Evolutionary conservation across 2,888 invertebrate species (phyloP).

Genomic region (Frankliniella intonsa): DNA sequence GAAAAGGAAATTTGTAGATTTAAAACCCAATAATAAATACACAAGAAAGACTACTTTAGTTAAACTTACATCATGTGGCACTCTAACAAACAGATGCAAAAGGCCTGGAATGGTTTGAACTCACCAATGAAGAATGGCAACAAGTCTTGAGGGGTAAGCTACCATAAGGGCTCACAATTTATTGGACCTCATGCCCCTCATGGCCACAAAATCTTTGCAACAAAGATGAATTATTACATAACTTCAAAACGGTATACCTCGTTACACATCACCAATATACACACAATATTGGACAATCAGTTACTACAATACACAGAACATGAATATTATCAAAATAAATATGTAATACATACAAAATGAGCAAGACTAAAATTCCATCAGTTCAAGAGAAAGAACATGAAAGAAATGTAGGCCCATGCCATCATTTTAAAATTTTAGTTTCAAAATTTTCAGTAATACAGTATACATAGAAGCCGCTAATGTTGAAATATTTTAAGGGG

Average conservation of each 20-base stretch:
- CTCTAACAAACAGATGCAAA: not conserved
- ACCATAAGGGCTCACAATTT: not conserved
- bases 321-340: constrained; percentile 11
- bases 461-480: not conserved
- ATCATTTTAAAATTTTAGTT: not conserved
- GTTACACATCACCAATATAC: not conserved
- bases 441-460: not conserved
- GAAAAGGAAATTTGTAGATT: too few relatives aligned
- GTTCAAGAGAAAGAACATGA: not conserved
- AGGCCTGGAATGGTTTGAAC: constrained; percentile 8
- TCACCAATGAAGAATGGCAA: not conserved
- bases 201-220: not conserved
- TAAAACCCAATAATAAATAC: too few relatives aligned
- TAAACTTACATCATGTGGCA: not conserved
- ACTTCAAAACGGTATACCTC: not conserved
- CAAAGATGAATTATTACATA: not conserved
- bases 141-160: constrained; percentile 7
- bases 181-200: constrained; percentile 7
- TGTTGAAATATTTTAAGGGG: too few relatives aligned
- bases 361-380: constrained; percentile 12
- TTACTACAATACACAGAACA: not conserved
- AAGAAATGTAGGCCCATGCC: not conserved
- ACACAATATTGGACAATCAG: not conserved
- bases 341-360: not conserved
- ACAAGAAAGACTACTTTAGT: not conserved